Evolutionary conservation across 2,888 invertebrate species (phyloP), one percentile per base, ranked within the genome.

Genomic region (Eurytoma adleriae): DNA sequence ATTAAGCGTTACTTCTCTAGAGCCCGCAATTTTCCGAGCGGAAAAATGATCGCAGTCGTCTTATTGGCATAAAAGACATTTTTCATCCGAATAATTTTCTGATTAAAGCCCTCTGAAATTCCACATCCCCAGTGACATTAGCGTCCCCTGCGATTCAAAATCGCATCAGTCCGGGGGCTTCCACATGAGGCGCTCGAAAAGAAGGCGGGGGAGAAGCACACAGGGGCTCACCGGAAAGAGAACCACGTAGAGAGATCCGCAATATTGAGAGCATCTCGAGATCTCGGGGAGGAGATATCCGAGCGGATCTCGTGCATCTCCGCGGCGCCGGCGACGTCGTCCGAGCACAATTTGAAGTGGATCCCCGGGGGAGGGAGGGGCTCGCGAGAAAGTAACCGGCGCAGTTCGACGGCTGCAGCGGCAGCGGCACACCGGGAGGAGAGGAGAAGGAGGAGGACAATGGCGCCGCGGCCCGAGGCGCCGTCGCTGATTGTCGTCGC

Each of bases 401-500:
- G 57, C 66, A 27, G 16, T n/a, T 54, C 14, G 13, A 54, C 54
- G 54, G 54, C 54, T 16, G 54, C 7, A 10, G 48, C 59, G 27
- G 24, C 24, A 1, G 24, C 24, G 1, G 68, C 69, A 62, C 20
- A 40, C 16, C 30, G 18, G 40, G 70, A 70, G 57, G 40, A 27
- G 40, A 27, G 7, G 67, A 20, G 67, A 70, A 56, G 54, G 48
- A 68, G 61, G 70, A 13, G 24, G 75, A 78, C 69, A 77, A 80
- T 82, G 80, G 71, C 18, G 74, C 82, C 68, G 56, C 68, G 52
- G 84, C 83, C 81, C 73, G 72, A 79, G 85, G 84, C 85, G 83
- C 82, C 79, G 84, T 83, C 83, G 84, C 79, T 85, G 86, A 85
- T 85, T 85, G 85, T 85, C 84, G 83, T 79, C 84, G 76, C 83